A percentile compares a stretch with the other conserved stretches of the same genome.
These are phyloP conservation scores for Notiomystis cincta DNA, from an alignment of 2,113 vertebrate genomes.

Conservation along the genomic window DNA sequence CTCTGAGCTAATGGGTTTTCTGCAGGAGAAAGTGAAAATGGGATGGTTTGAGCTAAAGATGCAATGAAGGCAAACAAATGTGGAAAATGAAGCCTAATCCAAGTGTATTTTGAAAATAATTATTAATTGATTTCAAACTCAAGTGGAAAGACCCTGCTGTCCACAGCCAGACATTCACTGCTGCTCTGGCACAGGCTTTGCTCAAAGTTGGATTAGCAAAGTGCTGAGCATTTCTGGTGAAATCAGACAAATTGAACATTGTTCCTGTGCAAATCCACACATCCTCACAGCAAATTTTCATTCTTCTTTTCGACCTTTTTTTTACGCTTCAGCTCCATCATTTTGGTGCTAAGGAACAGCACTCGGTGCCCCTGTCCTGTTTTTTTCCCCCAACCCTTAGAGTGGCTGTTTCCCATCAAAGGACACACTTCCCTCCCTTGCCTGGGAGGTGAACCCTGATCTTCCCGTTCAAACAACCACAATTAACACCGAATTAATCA, in stretches of 20 bases:
- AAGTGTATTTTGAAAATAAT: neutral
- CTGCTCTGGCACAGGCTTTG: neutral
- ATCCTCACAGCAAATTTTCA: neutral
- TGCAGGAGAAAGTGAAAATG: neutral
- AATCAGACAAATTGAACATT: accelerated
- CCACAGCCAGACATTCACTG: neutral
- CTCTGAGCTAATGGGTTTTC: neutral
- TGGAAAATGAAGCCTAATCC: neutral
- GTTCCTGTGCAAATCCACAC: neutral
- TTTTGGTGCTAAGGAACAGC: neutral
- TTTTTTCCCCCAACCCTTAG: accelerated
- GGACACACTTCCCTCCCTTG: neutral
- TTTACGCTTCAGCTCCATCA: neutral
- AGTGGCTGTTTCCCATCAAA: neutral
- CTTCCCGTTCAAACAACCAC: neutral
- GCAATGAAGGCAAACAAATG: neutral
- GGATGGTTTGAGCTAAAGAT: neutral
- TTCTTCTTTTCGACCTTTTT: neutral
- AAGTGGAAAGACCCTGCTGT: neutral
- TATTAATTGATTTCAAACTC: neutral
- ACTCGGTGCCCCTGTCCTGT: neutral
- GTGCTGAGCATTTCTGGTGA: neutral
- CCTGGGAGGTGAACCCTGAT: neutral
- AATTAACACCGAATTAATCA: neutral
- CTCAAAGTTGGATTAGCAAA: neutral